These are phyloP conservation scores for Drosophila rellima DNA, from an alignment of 2,888 invertebrate genomes.

Conservation along the genomic window DNA sequence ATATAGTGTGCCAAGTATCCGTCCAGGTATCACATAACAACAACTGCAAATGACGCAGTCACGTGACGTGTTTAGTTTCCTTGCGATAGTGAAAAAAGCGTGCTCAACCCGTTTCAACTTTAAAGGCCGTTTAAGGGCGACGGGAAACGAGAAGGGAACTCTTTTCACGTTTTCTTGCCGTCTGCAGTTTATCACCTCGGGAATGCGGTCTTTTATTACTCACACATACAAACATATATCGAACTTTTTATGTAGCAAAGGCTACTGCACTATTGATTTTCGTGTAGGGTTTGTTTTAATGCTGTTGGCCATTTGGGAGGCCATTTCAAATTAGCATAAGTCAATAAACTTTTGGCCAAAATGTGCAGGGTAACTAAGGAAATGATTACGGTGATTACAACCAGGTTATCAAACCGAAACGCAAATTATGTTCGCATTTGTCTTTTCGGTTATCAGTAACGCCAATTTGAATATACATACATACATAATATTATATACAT, in stretches of 20 bases:
- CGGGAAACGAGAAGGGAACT: background rate
- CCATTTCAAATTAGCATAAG: conserved; percentile 49
- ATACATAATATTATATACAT: no score
- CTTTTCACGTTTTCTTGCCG: conserved; percentile 22
- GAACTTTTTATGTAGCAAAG: conserved; percentile 44
- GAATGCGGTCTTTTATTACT: conserved; percentile 61
- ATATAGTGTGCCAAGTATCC: conserved; percentile 29
- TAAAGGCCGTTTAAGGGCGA: background rate
- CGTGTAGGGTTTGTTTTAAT: conserved; percentile 10
- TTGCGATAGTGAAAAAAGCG: conserved; percentile 29
- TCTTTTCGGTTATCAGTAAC: no score
- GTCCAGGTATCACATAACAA: conserved; percentile 51
- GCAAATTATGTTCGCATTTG: no score
- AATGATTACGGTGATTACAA: background rate
- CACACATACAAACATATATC: conserved; percentile 24
- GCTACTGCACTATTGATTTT: conserved; percentile 77
- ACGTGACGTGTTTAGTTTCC: conserved; percentile 60
- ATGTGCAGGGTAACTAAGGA: conserved; percentile 2
- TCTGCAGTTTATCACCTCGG: conserved; percentile 70
- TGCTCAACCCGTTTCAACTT: conserved; percentile 36
- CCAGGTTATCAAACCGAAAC: no score
- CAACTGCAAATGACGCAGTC: conserved; percentile 70
- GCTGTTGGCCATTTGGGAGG: conserved; percentile 22
- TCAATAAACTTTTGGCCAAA: conserved; percentile 51
- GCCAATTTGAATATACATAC: no score